Conservation (phyloP, 2,888 invertebrate genomes). For the Luffia ferchaultella region DNA sequence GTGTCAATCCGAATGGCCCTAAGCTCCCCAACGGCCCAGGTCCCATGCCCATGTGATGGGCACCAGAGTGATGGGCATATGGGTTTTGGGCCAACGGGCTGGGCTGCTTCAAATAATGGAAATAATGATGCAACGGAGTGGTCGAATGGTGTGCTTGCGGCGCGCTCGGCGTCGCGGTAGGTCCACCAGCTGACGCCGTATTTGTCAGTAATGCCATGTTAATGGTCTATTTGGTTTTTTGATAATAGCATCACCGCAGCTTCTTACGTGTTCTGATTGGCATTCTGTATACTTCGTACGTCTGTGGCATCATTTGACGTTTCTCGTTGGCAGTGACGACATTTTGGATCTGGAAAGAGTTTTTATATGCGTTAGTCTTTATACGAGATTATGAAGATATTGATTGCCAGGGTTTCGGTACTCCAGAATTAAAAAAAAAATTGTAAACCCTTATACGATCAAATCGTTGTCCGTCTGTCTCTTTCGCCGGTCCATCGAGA, state of each 20-base stretch:
- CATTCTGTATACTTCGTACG: constrained; percentile 16
- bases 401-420: too few species aligned
- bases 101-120: constrained; percentile 66
- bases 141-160: constrained; percentile 57
- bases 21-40: constrained; percentile 55
- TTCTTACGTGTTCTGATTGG: constrained; percentile 37
- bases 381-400: too few species aligned
- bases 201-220: constrained; percentile 56
- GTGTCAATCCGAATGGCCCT: constrained; percentile 56
- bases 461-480: too few species aligned
- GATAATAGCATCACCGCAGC: constrained; percentile 45
- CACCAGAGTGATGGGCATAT: constrained; percentile 52
- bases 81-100: constrained; percentile 57
- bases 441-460: too few species aligned
- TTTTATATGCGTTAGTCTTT: too few species aligned
- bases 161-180: constrained; percentile 40
- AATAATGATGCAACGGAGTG: constrained; percentile 63
- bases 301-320: neutral
- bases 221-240: constrained; percentile 3
- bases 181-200: constrained; percentile 44
- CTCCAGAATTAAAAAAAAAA: too few species aligned
- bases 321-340: neutral
- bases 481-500: too few species aligned
- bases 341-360: neutral
- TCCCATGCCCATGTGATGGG: constrained; percentile 65